A percentile compares a stretch with the other conserved stretches of the same genome.
These are phyloP conservation scores for Orchestia grillus DNA, from an alignment of 1,140 invertebrate species.

Conservation along the genomic window DNA sequence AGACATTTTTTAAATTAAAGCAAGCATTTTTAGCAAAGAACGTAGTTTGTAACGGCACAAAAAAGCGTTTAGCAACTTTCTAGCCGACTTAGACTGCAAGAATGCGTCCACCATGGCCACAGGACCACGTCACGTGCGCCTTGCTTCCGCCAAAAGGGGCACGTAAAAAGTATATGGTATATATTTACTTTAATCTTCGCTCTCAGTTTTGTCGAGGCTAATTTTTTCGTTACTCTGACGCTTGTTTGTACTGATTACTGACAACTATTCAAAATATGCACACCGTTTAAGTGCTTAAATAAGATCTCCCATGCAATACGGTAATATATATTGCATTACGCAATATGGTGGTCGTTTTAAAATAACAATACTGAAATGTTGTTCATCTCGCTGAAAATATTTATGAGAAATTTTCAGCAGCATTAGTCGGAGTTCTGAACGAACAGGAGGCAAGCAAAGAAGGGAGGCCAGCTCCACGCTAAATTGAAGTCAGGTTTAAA, in stretches of 20 bases:
- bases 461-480: neutral
- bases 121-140: neutral
- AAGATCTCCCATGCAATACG: neutral
- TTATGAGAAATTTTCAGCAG: neutral
- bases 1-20: neutral
- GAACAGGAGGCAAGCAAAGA: neutral
- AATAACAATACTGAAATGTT: neutral
- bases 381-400: neutral
- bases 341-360: neutral
- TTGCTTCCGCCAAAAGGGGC: neutral
- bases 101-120: neutral
- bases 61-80: neutral
- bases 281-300: neutral
- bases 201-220: neutral
- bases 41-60: neutral
- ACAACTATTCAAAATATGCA: no score
- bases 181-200: neutral
- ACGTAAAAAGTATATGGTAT: neutral
- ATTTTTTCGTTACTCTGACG: neutral
- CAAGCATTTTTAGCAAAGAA: neutral
- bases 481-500: neutral
- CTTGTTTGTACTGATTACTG: neutral
- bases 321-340: no score
- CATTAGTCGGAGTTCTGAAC: neutral
- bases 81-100: neutral